These are phyloP conservation scores for Heliconius eleuchia DNA, from an alignment of 1,140 invertebrate genomes.

Conservation along the genomic window DNA sequence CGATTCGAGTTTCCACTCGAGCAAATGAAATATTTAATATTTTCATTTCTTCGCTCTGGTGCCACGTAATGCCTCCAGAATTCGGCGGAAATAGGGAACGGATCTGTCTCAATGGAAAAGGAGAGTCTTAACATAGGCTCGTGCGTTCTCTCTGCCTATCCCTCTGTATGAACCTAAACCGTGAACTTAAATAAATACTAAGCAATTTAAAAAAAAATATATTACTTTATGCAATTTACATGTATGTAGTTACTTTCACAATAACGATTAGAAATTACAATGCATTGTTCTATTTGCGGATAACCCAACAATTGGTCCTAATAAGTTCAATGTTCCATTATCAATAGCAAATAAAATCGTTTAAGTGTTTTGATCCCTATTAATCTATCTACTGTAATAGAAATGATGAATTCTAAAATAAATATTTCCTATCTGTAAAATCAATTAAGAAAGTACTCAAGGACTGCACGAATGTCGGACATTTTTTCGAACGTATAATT, in stretches of 20 bases:
- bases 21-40: too few species aligned
- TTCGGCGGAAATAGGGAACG: too few species aligned
- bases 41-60: too few species aligned
- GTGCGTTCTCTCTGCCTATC: too few species aligned
- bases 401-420: constrained; percentile 3
- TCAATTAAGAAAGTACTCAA: not conserved
- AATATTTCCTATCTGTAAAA: constrained; percentile 3
- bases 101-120: too few species aligned
- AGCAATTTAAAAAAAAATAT: not conserved
- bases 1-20: too few species aligned
- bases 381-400: constrained; percentile 7
- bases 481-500: not conserved
- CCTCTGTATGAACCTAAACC: too few species aligned
- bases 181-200: too few species aligned
- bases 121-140: too few species aligned
- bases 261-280: not conserved
- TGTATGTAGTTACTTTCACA: not conserved
- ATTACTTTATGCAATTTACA: not conserved
- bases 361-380: constrained; percentile 28
- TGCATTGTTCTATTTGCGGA: constrained; percentile 5
- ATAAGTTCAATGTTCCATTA: constrained; percentile 36
- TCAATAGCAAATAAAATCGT: constrained; percentile 28
- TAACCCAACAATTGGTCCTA: constrained; percentile 10
- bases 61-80: too few species aligned
- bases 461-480: not conserved